Evolutionary conservation across 2,113 vertebrate genomes (phyloP).

Genomic region (Peromyscus leucopus): DNA sequence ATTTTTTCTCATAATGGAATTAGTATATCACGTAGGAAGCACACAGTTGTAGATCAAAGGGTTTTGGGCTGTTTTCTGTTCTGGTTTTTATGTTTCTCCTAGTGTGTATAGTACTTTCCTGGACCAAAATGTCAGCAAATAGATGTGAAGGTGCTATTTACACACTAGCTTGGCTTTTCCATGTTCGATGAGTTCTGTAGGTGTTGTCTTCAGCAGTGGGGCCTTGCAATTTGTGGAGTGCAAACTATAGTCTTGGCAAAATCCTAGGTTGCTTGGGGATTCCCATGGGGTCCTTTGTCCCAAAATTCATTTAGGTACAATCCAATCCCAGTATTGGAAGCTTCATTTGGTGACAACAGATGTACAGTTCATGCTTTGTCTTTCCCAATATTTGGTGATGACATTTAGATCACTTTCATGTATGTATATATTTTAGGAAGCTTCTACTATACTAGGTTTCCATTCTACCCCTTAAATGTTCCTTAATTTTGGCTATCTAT

Average conservation of each 20-base stretch:
- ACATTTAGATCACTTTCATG: background rate
- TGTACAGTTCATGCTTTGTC: background rate
- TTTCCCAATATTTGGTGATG: background rate
- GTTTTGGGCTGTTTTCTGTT: background rate
- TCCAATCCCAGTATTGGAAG: background rate
- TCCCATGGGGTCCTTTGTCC: background rate
- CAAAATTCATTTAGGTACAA: background rate
- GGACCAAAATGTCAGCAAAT: background rate
- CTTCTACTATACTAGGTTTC: background rate
- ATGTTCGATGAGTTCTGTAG: no score
- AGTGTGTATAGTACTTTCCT: background rate
- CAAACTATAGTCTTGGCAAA: background rate
- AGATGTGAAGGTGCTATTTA: no score
- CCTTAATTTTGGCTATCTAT: background rate
- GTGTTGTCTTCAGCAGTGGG: no score
- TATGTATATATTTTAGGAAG: background rate
- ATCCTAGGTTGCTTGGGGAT: background rate
- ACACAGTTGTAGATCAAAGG: background rate
- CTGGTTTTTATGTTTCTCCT: background rate
- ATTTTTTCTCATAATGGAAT: background rate
- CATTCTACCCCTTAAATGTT: background rate
- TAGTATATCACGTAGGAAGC: background rate
- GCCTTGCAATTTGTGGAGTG: background rate
- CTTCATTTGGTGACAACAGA: background rate
- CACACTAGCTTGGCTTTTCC: no score